A percentile compares a stretch with the other conserved stretches of the same genome.
Evolutionary conservation across 2,113 vertebrate genomes (phyloP).

Genomic region (Drymodes brunneopygia): DNA sequence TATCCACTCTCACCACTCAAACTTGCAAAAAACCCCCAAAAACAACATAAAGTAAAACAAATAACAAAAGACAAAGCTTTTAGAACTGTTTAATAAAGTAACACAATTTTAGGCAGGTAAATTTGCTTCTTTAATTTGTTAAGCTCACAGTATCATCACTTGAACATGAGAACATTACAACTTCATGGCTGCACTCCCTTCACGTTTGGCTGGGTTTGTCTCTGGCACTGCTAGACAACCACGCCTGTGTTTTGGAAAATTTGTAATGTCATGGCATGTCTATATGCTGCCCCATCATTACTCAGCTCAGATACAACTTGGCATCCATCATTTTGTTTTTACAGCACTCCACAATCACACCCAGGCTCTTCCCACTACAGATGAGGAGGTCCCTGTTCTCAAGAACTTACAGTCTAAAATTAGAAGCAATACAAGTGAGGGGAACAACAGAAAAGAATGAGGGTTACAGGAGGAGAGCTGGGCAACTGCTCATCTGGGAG

Average conservation of each 20-base stretch:
- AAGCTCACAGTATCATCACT: neutral
- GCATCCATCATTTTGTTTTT: neutral
- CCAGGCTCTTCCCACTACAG: neutral
- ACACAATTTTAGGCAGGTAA: slow-evolving; percentile 23
- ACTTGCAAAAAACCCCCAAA: neutral
- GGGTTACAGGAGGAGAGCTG: neutral
- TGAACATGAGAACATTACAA: neutral
- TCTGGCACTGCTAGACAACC: neutral
- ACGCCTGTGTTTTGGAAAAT: neutral
- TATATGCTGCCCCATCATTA: neutral
- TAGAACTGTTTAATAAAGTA: slow-evolving; percentile 40
- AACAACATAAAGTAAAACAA: slow-evolving; percentile 30
- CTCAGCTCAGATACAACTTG: neutral
- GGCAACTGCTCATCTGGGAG: neutral
- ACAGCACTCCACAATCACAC: neutral
- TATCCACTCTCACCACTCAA: neutral
- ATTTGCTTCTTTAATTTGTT: neutral
- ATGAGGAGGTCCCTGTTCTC: slow-evolving; percentile 19
- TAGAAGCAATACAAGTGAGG: neutral
- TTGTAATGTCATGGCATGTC: neutral
- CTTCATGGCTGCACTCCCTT: neutral
- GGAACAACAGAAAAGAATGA: neutral
- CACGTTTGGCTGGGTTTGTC: neutral
- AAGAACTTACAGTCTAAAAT: slow-evolving; percentile 54
- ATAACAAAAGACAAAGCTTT: slow-evolving; percentile 49